Conservation (phyloP, 2,888 invertebrate genomes). For the Chrysotoxum bicinctum region DNA sequence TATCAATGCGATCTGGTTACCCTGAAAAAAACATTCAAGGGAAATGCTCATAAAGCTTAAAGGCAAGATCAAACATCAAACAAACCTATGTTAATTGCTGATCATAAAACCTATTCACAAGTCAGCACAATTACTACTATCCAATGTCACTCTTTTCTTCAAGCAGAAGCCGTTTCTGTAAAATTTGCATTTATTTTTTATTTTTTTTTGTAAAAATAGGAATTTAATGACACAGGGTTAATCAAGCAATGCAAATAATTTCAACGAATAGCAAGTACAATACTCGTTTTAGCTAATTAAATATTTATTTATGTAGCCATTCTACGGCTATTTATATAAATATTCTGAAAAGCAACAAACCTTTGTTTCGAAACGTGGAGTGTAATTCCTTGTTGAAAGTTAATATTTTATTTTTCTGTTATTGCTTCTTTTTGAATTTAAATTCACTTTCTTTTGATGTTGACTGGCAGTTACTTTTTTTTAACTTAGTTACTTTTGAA, state of each 20-base stretch:
- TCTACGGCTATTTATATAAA: neutral
- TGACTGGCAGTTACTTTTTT: neutral
- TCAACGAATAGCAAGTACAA: neutral
- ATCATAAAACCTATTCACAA: neutral
- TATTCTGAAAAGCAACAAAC: neutral
- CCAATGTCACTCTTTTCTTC: neutral
- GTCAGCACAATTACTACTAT: too few relatives aligned
- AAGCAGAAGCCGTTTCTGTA: neutral
- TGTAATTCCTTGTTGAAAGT: neutral
- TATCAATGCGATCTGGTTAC: too few relatives aligned
- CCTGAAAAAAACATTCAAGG: too few relatives aligned
- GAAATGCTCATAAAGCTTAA: neutral
- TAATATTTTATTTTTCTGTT: neutral
- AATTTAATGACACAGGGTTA: constrained; percentile 9
- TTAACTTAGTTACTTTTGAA: neutral
- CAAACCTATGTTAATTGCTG: too few relatives aligned
- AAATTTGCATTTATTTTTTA: neutral
- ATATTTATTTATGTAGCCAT: constrained; percentile 16
- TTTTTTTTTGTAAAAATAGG: neutral
- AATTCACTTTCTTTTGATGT: neutral
- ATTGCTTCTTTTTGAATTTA: neutral
- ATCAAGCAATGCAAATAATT: constrained; percentile 17
- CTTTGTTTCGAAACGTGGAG: neutral
- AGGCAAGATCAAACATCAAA: neutral
- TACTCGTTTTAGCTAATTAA: constrained; percentile 12